Evolutionary conservation across 2,888 invertebrate species (phyloP).

Genomic region (Drosophila acutilabella): DNA sequence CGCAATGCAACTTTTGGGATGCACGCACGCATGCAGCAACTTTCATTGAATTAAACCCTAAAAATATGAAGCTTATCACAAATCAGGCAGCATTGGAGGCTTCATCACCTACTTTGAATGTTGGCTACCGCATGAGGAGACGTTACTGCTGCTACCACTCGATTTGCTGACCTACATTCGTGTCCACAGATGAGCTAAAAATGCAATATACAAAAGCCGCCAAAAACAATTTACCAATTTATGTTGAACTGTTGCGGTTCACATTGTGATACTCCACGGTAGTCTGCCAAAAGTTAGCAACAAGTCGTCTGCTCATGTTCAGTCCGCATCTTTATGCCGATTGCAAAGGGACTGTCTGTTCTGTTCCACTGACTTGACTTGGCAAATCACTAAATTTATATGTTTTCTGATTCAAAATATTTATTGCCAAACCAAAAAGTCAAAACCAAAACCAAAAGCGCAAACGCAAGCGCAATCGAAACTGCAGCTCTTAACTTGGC

Average conservation of each 20-base stretch:
- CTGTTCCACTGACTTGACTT: conserved; percentile 61
- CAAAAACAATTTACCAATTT: conserved; percentile 83
- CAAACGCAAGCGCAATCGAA: conserved; percentile 36
- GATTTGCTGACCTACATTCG: conserved; percentile 66
- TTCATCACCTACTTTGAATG: conserved; percentile 83
- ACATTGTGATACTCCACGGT: conserved; percentile 32
- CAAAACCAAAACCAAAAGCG: conserved; percentile 49
- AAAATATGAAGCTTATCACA: conserved; percentile 83
- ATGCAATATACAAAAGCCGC: conserved; percentile 79
- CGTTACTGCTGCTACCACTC: conserved; percentile 18
- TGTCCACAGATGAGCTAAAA: conserved; percentile 67
- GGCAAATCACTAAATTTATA: conserved; percentile 84
- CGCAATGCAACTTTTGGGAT: conserved; percentile 31
- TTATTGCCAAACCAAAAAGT: conserved; percentile 74
- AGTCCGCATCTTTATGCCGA: conserved; percentile 21
- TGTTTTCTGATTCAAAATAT: conserved; percentile 84
- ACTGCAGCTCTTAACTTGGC: conserved; percentile 35
- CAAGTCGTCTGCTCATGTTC: conserved; percentile 30
- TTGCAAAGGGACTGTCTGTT: conserved; percentile 26
- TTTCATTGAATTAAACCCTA: conserved; percentile 80
- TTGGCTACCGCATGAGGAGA: conserved; percentile 74
- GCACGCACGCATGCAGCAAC: conserved; percentile 53
- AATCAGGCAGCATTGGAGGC: conserved; percentile 77
- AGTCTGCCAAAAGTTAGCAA: conserved; percentile 17
- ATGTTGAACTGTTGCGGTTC: conserved; percentile 72